Conservation (phyloP, 2,113 vertebrate genomes). For the Neopipo cinnamomea region DNA sequence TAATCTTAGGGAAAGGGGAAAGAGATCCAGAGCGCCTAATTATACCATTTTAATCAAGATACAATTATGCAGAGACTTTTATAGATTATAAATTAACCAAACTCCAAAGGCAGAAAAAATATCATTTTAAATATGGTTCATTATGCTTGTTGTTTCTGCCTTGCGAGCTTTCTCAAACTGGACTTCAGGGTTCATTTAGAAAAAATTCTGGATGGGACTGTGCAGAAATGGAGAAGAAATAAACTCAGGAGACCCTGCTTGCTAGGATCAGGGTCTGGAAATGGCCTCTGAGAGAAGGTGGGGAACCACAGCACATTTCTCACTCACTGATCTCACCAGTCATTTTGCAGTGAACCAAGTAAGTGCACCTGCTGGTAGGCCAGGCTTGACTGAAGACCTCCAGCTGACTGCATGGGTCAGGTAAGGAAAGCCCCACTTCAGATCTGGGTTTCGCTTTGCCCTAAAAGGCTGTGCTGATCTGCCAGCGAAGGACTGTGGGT, state of each 20-base stretch:
- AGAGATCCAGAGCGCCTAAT: constrained; percentile 64
- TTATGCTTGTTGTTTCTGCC: constrained; percentile 59
- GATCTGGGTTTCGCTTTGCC: background rate
- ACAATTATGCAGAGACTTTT: constrained; percentile 56
- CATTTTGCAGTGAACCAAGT: background rate
- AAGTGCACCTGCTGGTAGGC: background rate
- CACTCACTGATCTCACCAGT: background rate
- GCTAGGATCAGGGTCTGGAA: background rate
- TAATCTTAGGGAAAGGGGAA: constrained; percentile 68
- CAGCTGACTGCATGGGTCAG: background rate
- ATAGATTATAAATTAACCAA: constrained; percentile 59
- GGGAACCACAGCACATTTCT: background rate
- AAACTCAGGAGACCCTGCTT: background rate
- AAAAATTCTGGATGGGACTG: background rate
- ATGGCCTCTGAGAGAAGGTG: background rate
- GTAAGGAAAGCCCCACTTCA: background rate
- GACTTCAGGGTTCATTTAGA: constrained; percentile 23
- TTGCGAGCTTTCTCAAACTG: constrained; percentile 34
- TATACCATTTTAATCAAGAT: constrained; percentile 69
- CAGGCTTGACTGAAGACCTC: background rate
- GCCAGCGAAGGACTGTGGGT: constrained; percentile 44
- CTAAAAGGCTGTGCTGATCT: background rate
- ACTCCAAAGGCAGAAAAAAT: constrained; percentile 51
- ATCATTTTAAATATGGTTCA: constrained; percentile 29
- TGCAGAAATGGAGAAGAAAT: background rate